A percentile compares a stretch with the other conserved stretches of the same genome.
Conservation (phyloP, 2,888 invertebrate genomes). For the Calameuta pallipes region DNA sequence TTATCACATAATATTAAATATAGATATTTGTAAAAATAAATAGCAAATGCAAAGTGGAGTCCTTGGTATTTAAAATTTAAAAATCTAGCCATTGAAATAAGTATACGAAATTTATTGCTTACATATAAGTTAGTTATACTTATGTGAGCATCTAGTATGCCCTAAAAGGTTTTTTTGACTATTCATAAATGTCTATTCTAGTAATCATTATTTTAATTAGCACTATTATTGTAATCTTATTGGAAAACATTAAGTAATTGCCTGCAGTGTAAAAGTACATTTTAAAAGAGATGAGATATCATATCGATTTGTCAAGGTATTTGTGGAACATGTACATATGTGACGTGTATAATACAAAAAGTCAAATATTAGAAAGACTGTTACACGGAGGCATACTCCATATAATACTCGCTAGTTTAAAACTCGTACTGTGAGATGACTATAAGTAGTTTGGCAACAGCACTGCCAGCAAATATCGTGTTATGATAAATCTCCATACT, state of each 20-base stretch:
- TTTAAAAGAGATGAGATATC: neutral
- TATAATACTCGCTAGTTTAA: conserved; percentile 61
- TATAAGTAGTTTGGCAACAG: conserved; percentile 86
- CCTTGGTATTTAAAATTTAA: neutral
- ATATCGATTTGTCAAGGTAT: neutral
- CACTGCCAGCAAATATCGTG: conserved; percentile 81
- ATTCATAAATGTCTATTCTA: neutral
- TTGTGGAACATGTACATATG: neutral
- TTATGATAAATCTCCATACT: conserved; percentile 85
- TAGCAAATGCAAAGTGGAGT: neutral
- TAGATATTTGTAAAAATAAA: neutral
- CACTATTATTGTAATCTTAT: neutral
- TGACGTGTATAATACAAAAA: neutral
- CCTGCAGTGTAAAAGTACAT: neutral
- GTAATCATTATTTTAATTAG: neutral
- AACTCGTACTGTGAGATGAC: conserved; percentile 87
- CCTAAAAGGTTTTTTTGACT: neutral
- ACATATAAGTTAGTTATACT: neutral
- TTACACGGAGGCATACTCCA: neutral
- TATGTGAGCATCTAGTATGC: neutral
- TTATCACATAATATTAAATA: neutral
- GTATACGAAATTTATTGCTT: neutral
- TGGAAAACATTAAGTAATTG: neutral
- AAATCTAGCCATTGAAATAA: neutral
- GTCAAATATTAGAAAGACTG: neutral